Percentiles rank a stretch among this genome's conserved stretches.
phyloP scores from a whole-genome alignment of 2,113 vertebrate species.

The Clarias gariepinus region DNA sequence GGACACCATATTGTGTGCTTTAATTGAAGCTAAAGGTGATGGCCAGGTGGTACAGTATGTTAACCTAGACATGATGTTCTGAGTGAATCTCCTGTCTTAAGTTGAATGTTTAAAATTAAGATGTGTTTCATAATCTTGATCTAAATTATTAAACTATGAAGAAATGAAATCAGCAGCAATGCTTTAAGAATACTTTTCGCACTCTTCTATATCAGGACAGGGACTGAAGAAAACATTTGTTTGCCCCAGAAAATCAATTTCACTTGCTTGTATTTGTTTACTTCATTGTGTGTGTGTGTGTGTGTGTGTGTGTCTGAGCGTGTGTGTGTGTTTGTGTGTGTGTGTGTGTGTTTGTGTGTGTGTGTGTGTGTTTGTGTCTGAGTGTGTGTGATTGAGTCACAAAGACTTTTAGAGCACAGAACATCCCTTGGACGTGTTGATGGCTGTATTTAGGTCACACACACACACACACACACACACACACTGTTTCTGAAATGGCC shows the following conservation, averaged over 20 bases:
- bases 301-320: neutral
- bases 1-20: no score
- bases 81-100: neutral
- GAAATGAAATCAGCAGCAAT: neutral
- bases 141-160: neutral
- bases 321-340: neutral
- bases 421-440: neutral
- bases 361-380: neutral
- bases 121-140: neutral
- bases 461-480: slow-evolving; percentile 4
- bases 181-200: neutral
- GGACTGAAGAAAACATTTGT: neutral
- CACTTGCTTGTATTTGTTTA: neutral
- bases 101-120: neutral
- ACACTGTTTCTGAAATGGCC: neutral
- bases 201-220: neutral
- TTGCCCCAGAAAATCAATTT: neutral
- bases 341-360: neutral
- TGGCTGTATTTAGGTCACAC: slow-evolving; percentile 13
- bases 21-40: no score
- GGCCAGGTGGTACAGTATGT: no score
- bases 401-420: neutral
- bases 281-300: no score
- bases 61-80: no score
- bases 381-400: neutral